A percentile compares a stretch with the other conserved stretches of the same genome.
phyloP scores from a whole-genome alignment of 2,113 vertebrate genomes.

The Nicator chloris region DNA sequence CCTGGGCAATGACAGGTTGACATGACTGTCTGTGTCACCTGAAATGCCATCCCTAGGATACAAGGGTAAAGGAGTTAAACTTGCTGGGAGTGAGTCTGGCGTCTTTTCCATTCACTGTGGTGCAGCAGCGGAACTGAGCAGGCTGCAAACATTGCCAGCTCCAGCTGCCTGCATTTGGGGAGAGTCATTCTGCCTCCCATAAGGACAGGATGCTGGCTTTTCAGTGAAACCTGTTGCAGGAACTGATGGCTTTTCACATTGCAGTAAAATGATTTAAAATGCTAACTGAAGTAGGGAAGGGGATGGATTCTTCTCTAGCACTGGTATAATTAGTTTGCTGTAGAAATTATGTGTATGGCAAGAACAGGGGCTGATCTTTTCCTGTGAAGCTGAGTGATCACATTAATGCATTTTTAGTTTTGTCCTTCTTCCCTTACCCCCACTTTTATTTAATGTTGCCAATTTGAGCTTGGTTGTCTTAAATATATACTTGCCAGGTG shows the following conservation, averaged over 20 bases:
- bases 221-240: background rate
- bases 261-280: background rate
- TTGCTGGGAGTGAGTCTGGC: background rate
- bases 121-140: background rate
- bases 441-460: background rate
- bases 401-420: background rate
- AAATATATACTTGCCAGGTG: background rate
- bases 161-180: background rate
- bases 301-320: background rate
- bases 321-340: background rate
- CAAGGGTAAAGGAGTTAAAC: background rate
- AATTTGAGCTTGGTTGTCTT: background rate
- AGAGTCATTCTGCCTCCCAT: background rate
- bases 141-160: background rate
- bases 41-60: background rate
- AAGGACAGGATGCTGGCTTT: background rate
- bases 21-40: background rate
- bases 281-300: background rate
- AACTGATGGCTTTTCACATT: background rate
- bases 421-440: background rate
- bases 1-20: background rate
- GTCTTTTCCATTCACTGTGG: fast-evolving
- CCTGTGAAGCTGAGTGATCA: background rate
- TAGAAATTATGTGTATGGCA: background rate
- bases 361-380: background rate